Conservation (phyloP, 2,113 vertebrate species). For the Oreochromis niloticus region DNA sequence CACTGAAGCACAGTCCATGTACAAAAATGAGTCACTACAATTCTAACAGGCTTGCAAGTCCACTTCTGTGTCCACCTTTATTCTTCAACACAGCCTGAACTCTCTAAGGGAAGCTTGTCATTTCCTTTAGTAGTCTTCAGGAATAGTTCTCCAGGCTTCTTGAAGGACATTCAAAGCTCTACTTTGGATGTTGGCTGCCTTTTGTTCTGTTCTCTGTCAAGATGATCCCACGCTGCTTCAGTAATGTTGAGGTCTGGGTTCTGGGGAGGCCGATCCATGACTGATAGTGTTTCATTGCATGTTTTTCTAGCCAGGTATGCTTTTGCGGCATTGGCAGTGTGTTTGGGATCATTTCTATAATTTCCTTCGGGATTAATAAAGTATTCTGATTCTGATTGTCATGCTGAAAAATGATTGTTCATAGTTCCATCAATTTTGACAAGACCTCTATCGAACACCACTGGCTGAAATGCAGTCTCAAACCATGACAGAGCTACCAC, state of each 20-base stretch:
- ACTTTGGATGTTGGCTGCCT: not conserved
- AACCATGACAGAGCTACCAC: not conserved
- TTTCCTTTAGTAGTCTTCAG: not conserved
- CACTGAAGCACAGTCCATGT: not conserved
- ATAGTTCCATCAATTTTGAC: not conserved
- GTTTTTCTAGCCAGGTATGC: not conserved
- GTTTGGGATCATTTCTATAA: not conserved
- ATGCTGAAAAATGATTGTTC: not conserved
- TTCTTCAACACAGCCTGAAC: not conserved
- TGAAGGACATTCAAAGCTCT: not conserved
- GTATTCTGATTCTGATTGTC: too few species aligned
- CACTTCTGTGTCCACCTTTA: not conserved
- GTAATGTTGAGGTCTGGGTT: not conserved
- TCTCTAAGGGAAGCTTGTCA: not conserved
- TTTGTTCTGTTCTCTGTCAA: not conserved
- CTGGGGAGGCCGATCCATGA: not conserved
- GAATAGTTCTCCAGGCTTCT: not conserved
- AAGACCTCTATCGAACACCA: not conserved
- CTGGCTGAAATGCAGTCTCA: not conserved
- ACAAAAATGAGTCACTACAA: not conserved
- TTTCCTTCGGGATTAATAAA: too few species aligned
- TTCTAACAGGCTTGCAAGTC: not conserved
- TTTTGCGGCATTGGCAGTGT: not conserved
- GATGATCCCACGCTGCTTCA: not conserved
- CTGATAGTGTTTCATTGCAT: not conserved